These are phyloP conservation scores for Dermochelys coriacea DNA, from an alignment of 2,797 vertebrate genomes.

Conservation along the genomic window DNA sequence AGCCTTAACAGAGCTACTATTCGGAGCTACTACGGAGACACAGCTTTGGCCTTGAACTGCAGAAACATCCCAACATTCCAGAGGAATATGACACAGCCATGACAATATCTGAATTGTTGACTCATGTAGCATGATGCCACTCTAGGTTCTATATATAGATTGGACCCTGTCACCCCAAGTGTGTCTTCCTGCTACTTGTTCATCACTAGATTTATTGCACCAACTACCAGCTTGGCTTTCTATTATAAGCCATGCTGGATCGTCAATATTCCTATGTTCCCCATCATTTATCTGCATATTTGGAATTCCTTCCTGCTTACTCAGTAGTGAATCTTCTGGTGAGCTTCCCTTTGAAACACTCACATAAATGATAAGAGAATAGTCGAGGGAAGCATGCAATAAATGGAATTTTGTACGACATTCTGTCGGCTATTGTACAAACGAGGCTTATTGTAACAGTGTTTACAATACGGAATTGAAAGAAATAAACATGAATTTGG, in stretches of 20 bases:
- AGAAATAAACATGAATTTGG: neutral
- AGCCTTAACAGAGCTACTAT: neutral
- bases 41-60: neutral
- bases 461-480: constrained; percentile 1
- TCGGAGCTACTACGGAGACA: neutral
- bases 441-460: neutral
- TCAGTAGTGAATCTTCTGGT: neutral
- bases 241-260: neutral
- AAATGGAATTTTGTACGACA: neutral
- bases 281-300: neutral
- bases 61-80: neutral
- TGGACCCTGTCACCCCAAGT: neutral
- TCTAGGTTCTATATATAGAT: neutral
- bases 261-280: constrained; percentile 1
- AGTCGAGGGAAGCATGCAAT: neutral
- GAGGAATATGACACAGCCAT: neutral
- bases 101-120: neutral
- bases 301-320: constrained; percentile 9
- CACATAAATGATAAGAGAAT: neutral
- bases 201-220: constrained; percentile 16
- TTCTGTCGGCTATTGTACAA: neutral
- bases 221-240: neutral
- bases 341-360: neutral
- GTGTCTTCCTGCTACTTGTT: neutral
- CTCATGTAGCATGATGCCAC: neutral